Base-by-base conservation (phyloP, 1,140 invertebrate species). In the Drosophila repleta region DNA sequence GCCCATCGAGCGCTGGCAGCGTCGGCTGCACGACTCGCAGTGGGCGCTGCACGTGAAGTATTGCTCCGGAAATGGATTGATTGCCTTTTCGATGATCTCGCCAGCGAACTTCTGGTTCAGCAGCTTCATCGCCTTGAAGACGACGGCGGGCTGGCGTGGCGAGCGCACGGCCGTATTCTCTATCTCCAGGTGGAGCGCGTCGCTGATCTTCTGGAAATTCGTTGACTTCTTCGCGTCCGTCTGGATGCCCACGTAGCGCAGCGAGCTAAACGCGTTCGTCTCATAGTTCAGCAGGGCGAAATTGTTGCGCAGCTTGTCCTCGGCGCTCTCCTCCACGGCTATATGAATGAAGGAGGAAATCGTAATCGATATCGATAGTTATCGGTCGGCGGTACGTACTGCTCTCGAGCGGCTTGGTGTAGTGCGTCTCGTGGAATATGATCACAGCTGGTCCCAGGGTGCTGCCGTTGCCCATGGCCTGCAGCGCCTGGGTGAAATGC, bases 101-200 rank as follows among this genome's bases (percentile, higher is more conserved):
- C 94, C 95, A 80, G 93, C 95, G 84, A 97, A 97, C 90, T 96
- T 96, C 51, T 96, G 94, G 92, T 97, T 97, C 13, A 97, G 92
- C 32, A 93, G 93, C 93, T 95, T 90, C 66, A 96, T 92, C 0
- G 94, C 95, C 45, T 93, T 92, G 77, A 94, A 96, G 56, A 96
- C 94, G 35, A 96, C 92, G 51, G 93, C 91, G 4, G 95, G 94
- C 64, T 93, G 93, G 35, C 96, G 92, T 1, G 94, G 93, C 1
- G 95, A 95, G 55, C 96, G 92, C 3, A 96, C 94, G 6, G 93
- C 93, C 1, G 94, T 95, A 83, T 96, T 96, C 17, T 93, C 92
- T 29, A 97, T 91, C 89, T 95, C 95, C 37, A 93, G 80, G 43
- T 92, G 90, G 18, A 96, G 73, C 49, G 92, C 92, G 52, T 89